A percentile compares a stretch with the other conserved stretches of the same genome.
Evolutionary conservation across 2,113 vertebrate species (phyloP).

Genomic region (Erythrocebus patas): DNA sequence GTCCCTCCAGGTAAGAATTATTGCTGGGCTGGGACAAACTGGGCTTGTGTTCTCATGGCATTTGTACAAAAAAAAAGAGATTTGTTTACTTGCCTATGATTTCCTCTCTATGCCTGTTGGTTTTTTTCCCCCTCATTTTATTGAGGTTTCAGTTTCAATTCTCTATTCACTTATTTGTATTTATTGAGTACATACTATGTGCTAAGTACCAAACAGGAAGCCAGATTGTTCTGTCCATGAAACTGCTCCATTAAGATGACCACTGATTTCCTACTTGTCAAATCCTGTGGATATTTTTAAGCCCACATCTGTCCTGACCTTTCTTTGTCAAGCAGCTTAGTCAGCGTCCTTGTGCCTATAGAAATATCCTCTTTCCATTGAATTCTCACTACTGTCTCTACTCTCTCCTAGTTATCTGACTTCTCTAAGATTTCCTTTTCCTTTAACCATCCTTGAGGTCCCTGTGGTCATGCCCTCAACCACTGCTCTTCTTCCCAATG

Average conservation of each 20-base stretch:
- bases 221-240: not conserved
- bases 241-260: not conserved
- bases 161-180: not conserved
- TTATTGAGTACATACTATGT: not conserved
- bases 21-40: not conserved
- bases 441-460: not conserved
- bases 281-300: not conserved
- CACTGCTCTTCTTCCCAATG: not conserved
- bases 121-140: not conserved
- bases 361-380: not conserved
- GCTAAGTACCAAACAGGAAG: not conserved
- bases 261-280: not conserved
- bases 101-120: not conserved
- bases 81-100: not conserved
- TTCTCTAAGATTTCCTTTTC: not conserved
- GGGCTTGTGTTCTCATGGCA: not conserved
- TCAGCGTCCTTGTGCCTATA: not conserved
- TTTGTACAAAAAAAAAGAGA: not conserved
- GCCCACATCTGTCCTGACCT: not conserved
- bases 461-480: not conserved
- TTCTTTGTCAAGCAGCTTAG: not conserved
- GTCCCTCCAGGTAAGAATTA: conserved; percentile 92
- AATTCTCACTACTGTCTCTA: not conserved
- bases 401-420: not conserved
- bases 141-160: not conserved